These are phyloP conservation scores for Listronotus bonariensis DNA, from an alignment of 1,140 invertebrate species.

Conservation along the genomic window DNA sequence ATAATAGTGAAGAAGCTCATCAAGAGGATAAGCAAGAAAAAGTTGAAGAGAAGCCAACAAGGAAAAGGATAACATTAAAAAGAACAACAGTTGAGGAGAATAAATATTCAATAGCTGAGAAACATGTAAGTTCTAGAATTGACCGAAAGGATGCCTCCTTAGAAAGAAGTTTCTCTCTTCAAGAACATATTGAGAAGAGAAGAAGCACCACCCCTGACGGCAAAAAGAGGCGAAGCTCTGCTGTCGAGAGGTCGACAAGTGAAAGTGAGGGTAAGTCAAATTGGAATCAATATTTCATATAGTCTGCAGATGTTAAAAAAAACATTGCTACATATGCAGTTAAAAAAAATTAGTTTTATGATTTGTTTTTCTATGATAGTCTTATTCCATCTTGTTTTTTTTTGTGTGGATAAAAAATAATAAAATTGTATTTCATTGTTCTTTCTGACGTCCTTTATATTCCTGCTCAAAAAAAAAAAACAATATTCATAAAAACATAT, in stretches of 20 bases:
- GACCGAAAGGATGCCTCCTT: not conserved
- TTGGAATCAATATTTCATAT: too few relatives aligned
- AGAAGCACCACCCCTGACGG: conserved; percentile 9
- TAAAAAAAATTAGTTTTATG: too few relatives aligned
- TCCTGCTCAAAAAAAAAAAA: too few relatives aligned
- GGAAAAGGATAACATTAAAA: conserved; percentile 34
- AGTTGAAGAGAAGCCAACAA: conserved; percentile 1
- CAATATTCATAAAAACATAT: too few relatives aligned
- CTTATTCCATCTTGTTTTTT: too few relatives aligned
- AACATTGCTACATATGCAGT: too few relatives aligned
- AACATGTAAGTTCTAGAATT: conserved; percentile 1
- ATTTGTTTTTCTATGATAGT: too few relatives aligned
- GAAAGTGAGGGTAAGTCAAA: conserved; percentile 27
- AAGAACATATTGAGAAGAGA: conserved; percentile 15
- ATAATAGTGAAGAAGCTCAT: conserved; percentile 4
- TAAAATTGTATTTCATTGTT: too few relatives aligned
- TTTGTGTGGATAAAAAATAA: too few relatives aligned
- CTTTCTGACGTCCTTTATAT: too few relatives aligned
- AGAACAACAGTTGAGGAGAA: conserved; percentile 25
- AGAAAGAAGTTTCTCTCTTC: conserved; percentile 14
- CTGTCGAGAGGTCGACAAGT: conserved; percentile 12
- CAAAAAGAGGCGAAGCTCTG: conserved; percentile 13
- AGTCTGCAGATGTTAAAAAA: too few relatives aligned
- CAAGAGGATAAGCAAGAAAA: conserved; percentile 17
- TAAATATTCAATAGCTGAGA: not conserved